These are phyloP conservation scores for Harpegnathos saltator DNA, from an alignment of 1,140 invertebrate species.

Conservation along the genomic window DNA sequence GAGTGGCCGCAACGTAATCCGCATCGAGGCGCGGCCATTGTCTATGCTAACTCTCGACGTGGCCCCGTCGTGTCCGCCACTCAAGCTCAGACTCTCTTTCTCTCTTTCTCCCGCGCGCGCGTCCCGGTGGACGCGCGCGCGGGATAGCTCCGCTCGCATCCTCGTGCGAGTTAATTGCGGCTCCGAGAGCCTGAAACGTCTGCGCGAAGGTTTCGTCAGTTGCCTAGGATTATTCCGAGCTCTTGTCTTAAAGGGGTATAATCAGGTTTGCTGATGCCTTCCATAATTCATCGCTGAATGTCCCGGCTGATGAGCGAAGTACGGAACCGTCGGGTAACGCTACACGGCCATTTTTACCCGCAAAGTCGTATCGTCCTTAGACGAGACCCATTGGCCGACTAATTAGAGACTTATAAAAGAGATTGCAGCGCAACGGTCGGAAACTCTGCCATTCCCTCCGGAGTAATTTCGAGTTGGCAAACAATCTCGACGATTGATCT, in stretches of 20 bases:
- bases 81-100: conserved; percentile 57
- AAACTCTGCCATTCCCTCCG: background rate
- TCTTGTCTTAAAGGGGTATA: conserved; percentile 55
- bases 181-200: conserved; percentile 48
- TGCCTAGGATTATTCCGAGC: conserved; percentile 48
- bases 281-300: conserved; percentile 42
- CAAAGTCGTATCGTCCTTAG: background rate
- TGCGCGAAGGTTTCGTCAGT: conserved; percentile 55
- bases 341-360: conserved; percentile 25
- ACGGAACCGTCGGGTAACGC: background rate
- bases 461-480: conserved; percentile 2
- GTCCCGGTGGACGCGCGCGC: conserved; percentile 41
- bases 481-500: background rate
- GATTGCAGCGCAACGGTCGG: background rate
- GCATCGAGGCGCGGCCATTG: conserved; percentile 61
- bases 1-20: conserved; percentile 53
- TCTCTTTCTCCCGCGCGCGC: background rate
- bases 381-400: background rate
- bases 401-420: background rate
- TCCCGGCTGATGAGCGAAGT: conserved; percentile 11
- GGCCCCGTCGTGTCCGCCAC: conserved; percentile 52
- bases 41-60: conserved; percentile 60
- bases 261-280: conserved; percentile 49
- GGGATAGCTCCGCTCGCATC: conserved; percentile 34
- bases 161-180: conserved; percentile 64